Percentiles rank a stretch among this genome's conserved stretches.
Evolutionary conservation across 2,888 invertebrate genomes (phyloP).

Genomic region (Drosophila longiperda): DNA sequence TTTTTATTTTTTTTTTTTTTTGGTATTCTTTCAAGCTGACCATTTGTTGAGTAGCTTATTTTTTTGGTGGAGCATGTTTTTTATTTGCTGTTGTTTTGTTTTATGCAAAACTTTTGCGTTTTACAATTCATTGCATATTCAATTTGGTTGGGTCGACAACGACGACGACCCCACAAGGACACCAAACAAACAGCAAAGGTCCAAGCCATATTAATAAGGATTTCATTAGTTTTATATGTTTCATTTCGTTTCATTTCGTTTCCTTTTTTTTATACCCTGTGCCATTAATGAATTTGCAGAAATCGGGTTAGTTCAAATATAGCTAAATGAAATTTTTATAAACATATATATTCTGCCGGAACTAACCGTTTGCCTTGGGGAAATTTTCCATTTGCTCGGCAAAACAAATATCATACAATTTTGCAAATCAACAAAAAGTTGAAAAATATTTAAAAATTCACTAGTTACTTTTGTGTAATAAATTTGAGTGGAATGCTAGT

Average conservation of each 20-base stretch:
- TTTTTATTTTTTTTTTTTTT: constrained; percentile 51
- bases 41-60: constrained; percentile 53
- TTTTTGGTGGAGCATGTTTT: constrained; percentile 29
- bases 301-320: not conserved
- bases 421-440: not conserved
- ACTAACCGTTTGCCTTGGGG: not conserved
- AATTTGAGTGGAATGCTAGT: not conserved
- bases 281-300: constrained; percentile 1
- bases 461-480: not conserved
- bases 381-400: not conserved
- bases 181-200: constrained; percentile 73
- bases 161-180: constrained; percentile 59
- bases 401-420: not conserved
- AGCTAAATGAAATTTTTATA: not conserved
- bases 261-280: constrained; percentile 19
- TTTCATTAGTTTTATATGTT: constrained; percentile 80
- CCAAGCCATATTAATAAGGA: constrained; percentile 81
- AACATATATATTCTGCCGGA: not conserved
- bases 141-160: constrained; percentile 65
- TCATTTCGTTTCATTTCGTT: constrained; percentile 34
- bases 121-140: constrained; percentile 81
- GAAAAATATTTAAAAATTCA: not conserved
- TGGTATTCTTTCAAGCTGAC: constrained; percentile 37
- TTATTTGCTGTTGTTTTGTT: constrained; percentile 44
- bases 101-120: constrained; percentile 79